phyloP scores from a whole-genome alignment of 1,140 invertebrate species.

The Camponotus pennsylvanicus region DNA sequence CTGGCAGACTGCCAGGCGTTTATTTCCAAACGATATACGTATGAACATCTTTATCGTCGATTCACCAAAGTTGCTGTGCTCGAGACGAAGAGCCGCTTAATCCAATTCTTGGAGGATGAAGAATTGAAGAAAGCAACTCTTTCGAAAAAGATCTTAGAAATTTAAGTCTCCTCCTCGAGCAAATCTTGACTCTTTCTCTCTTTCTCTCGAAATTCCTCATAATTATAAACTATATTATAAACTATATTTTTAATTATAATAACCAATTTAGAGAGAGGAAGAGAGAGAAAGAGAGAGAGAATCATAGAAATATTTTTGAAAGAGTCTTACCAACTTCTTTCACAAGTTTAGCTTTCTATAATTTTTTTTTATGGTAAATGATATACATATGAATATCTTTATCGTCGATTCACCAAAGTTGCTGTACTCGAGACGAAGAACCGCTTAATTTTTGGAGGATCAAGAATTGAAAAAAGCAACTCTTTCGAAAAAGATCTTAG shows the following conservation, averaged over 20 bases:
- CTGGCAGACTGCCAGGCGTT: constrained; percentile 74
- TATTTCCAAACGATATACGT: constrained; percentile 69
- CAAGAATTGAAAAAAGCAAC: not conserved
- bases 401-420: constrained; percentile 24
- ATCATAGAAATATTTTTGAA: not conserved
- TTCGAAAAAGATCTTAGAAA: not conserved
- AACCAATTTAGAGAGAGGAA: too few species aligned
- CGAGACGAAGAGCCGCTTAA: constrained; percentile 2
- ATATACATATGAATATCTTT: constrained; percentile 44
- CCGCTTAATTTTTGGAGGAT: not conserved
- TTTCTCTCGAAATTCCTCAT: not conserved
- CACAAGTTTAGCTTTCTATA: not conserved
- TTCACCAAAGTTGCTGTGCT: constrained; percentile 7
- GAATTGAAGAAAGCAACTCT: not conserved
- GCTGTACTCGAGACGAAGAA: not conserved
- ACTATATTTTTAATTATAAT: not conserved
- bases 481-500: not conserved
- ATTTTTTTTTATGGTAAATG: constrained; percentile 36
- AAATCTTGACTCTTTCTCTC: not conserved
- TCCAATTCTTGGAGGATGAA: not conserved
- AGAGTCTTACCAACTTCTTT: not conserved
- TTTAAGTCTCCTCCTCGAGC: not conserved
- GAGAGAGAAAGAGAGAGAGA: too few species aligned
- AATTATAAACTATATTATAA: not conserved
- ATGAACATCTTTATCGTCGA: constrained; percentile 41